Conservation (phyloP, 2,888 invertebrate genomes). For the Drosophila paramelanica region DNA sequence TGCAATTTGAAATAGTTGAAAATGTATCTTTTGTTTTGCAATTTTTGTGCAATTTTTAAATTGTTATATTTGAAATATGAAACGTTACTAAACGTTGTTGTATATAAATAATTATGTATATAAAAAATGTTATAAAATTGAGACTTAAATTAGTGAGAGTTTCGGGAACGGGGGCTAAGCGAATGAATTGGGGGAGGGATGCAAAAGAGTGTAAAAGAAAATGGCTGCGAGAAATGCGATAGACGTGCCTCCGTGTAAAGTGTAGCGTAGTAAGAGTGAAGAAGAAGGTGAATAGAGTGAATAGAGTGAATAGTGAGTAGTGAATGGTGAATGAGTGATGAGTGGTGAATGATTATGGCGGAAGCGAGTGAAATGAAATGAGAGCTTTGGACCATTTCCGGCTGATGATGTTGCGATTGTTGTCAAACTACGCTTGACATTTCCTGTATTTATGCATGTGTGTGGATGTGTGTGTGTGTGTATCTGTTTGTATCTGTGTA, state of each 20-base stretch:
- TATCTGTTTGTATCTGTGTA: constrained; percentile 31
- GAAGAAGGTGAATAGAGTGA: background rate
- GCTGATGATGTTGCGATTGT: constrained; percentile 55
- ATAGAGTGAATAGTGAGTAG: constrained; percentile 9
- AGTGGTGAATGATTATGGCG: constrained; percentile 17
- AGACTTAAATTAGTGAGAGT: constrained; percentile 52
- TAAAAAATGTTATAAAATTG: constrained; percentile 51
- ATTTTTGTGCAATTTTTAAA: constrained; percentile 31
- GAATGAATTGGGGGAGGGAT: background rate
- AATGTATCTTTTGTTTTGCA: constrained; percentile 4
- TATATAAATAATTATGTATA: constrained; percentile 63
- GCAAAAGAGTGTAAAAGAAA: constrained; percentile 35
- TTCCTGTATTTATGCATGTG: constrained; percentile 55
- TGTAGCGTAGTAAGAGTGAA: constrained; percentile 69
- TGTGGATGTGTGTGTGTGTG: constrained; percentile 30
- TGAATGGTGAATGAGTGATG: constrained; percentile 14
- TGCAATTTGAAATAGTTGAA: constrained; percentile 49
- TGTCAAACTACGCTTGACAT: constrained; percentile 77
- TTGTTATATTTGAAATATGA: constrained; percentile 35
- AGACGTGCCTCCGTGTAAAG: constrained; percentile 77
- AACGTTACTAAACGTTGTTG: constrained; percentile 45
- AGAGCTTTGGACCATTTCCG: constrained; percentile 69
- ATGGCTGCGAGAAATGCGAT: constrained; percentile 81
- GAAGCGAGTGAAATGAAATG: constrained; percentile 24
- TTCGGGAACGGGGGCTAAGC: constrained; percentile 2